Evolutionary conservation across 30 jellyfish, hydroid and myxozoan genomes (phyloP), one percentile per base, ranked within the genome.

Genomic region (Sanderia malayensis): DNA sequence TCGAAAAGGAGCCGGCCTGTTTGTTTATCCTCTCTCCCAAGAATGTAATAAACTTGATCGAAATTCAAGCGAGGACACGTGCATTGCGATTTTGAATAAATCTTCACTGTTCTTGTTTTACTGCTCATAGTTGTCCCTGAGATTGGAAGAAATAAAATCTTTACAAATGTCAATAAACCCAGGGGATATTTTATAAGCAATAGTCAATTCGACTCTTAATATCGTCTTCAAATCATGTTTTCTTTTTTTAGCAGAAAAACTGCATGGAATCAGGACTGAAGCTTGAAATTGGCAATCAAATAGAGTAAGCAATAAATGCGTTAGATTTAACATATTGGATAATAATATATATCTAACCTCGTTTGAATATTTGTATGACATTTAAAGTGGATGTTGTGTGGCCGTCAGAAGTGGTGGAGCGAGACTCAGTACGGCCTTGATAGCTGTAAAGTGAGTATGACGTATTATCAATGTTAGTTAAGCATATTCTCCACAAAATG

Each of bases 331-430:
- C n/a, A n/a, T n/a, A n/a, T n/a, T n/a, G n/a, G n/a, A n/a, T n/a
- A n/a, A n/a, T n/a, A n/a, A n/a, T n/a, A n/a, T n/a, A n/a, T 37
- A 28, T 7, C 74, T 24, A 44, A 73, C 85, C 69, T 29, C 30
- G 27, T 29, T 55, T 73, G 1, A n/a, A 21, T 7, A 73, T 49
- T 32, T 33, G 9, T 1, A 45, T 53, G 4, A 73, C 79, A 11
- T 33, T 31, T 4, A 73, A 58, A 4, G 55, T 31, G n/a, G 52
- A 52, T 33, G 47, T 73, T 30, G 85, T 73, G 27, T 52, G 37
- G 4, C 79, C 79, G 52, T 73, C 61, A 57, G 85, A 81, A 7
- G 85, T 52, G 4, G 85, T 73, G 21, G 55, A 77, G 0, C 85
- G 68, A 17, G 85, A 73, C 34, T 33, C 10, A 37, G 52, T 37